These are phyloP conservation scores for Setophaga kirtlandii DNA, from an alignment of 2,113 vertebrate genomes.

Conservation along the genomic window DNA sequence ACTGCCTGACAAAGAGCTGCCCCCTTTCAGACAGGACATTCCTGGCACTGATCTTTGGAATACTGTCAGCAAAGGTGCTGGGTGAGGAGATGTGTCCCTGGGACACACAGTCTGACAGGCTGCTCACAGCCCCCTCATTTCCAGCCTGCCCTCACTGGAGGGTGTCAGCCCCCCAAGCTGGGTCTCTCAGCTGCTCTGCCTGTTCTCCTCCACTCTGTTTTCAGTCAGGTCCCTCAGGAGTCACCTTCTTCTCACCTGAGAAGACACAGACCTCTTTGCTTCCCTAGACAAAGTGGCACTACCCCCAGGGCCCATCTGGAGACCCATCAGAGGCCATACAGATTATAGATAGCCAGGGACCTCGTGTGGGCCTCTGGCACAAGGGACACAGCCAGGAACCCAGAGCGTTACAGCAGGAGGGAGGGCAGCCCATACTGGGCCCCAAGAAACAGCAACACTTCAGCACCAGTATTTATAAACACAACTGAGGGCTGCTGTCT, in stretches of 20 bases:
- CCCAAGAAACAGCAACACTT: background rate
- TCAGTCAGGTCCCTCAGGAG: background rate
- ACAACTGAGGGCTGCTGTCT: background rate
- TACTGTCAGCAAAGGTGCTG: accelerated
- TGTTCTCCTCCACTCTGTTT: background rate
- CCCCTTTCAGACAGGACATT: background rate
- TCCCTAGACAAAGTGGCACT: background rate
- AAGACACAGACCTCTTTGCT: background rate
- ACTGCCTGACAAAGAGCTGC: accelerated
- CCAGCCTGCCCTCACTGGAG: background rate
- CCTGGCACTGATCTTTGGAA: background rate
- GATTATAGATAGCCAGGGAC: background rate
- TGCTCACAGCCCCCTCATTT: background rate
- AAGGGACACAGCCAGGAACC: background rate
- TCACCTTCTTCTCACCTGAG: background rate
- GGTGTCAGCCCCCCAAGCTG: accelerated
- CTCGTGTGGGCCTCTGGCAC: background rate
- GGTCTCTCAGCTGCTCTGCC: background rate
- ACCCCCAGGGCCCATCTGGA: background rate
- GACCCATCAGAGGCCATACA: background rate
- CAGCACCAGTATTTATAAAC: background rate
- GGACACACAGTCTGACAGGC: background rate
- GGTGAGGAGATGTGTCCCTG: no score
- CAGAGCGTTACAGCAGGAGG: background rate
- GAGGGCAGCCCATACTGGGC: background rate